A percentile compares a stretch with the other conserved stretches of the same genome.
Evolutionary conservation across 2,888 invertebrate species (phyloP).

Genomic region (Pachymerium ferrugineum): DNA sequence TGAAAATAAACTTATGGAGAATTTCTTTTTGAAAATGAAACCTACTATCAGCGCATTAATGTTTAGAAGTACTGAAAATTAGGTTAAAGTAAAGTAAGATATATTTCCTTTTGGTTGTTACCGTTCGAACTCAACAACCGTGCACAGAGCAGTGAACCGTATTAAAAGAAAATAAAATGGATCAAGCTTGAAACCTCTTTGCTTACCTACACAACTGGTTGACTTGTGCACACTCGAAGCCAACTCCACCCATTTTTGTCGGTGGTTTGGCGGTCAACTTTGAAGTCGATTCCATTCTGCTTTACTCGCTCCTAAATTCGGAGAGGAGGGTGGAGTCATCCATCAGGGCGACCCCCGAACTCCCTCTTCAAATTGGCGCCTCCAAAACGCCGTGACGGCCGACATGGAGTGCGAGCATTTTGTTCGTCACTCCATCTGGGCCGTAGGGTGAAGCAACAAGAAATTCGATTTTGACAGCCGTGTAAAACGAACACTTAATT

Average conservation of each 20-base stretch:
- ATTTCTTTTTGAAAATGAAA: too few species aligned
- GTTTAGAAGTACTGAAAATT: too few species aligned
- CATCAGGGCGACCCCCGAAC: not conserved
- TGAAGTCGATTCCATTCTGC: not conserved
- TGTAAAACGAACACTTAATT: constrained; percentile 14
- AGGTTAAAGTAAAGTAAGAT: too few species aligned
- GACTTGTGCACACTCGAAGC: not conserved
- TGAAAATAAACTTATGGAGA: too few species aligned
- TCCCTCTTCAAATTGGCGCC: constrained; percentile 9
- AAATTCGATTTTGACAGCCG: constrained; percentile 5
- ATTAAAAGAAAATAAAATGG: not conserved
- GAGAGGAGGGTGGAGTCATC: constrained; percentile 12
- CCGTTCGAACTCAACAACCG: too few species aligned
- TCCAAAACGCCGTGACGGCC: constrained; percentile 16
- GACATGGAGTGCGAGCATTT: constrained; percentile 17
- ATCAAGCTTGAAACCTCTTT: constrained; percentile 1
- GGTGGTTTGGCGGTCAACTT: constrained; percentile 1
- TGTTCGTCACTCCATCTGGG: constrained; percentile 11
- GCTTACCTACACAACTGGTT: not conserved
- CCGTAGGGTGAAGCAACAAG: constrained; percentile 8
- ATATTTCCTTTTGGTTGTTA: too few species aligned
- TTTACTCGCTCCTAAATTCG: not conserved
- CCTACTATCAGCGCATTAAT: too few species aligned
- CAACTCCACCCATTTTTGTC: not conserved
- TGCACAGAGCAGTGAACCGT: too few species aligned